Conservation (phyloP, 92 coral and sea anemone species). For the Palythoa heliodiscus region DNA sequence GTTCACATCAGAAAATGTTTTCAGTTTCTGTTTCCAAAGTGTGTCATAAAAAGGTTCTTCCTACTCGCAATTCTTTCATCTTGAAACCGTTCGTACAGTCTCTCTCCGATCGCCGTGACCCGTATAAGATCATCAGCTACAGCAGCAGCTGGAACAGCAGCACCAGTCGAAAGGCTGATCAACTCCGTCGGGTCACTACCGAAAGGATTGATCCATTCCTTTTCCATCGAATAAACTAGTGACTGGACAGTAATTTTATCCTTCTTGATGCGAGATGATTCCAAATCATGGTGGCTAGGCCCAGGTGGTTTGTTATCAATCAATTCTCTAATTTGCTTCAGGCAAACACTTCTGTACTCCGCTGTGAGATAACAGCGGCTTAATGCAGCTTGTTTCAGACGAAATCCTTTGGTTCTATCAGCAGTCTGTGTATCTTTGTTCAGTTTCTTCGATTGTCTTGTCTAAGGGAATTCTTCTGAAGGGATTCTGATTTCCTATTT, state of each 20-base stretch:
- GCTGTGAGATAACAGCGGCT: slow-evolving; percentile 41
- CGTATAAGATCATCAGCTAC: slow-evolving; percentile 45
- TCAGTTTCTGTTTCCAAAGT: slow-evolving; percentile 43
- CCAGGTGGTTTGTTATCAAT: slow-evolving; percentile 45
- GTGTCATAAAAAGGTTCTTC: slow-evolving; percentile 57
- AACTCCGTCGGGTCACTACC: slow-evolving; percentile 37
- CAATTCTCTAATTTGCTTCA: slow-evolving; percentile 49
- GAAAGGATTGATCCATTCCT: slow-evolving; percentile 61
- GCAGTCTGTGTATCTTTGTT: slow-evolving; percentile 48
- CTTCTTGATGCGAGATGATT: slow-evolving; percentile 49
- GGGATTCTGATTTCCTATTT: slow-evolving; percentile 45
- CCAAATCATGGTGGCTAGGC: slow-evolving; percentile 48
- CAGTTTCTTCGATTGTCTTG: slow-evolving; percentile 58
- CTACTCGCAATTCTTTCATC: slow-evolving; percentile 47
- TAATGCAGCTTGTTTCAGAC: slow-evolving; percentile 45
- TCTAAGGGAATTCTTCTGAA: slow-evolving; percentile 61
- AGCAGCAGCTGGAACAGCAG: slow-evolving; percentile 52
- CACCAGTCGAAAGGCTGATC: slow-evolving; percentile 55
- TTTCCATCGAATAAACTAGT: slow-evolving; percentile 50
- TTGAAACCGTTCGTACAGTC: slow-evolving; percentile 42
- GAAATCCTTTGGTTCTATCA: slow-evolving; percentile 55
- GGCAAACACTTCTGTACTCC: slow-evolving; percentile 54
- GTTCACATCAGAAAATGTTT: not conserved
- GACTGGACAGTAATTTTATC: slow-evolving; percentile 47
- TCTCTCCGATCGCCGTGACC: slow-evolving; percentile 52